A percentile compares a stretch with the other conserved stretches of the same genome.
These are phyloP conservation scores for Poecile atricapillus DNA, from an alignment of 2,113 vertebrate genomes.

Conservation along the genomic window DNA sequence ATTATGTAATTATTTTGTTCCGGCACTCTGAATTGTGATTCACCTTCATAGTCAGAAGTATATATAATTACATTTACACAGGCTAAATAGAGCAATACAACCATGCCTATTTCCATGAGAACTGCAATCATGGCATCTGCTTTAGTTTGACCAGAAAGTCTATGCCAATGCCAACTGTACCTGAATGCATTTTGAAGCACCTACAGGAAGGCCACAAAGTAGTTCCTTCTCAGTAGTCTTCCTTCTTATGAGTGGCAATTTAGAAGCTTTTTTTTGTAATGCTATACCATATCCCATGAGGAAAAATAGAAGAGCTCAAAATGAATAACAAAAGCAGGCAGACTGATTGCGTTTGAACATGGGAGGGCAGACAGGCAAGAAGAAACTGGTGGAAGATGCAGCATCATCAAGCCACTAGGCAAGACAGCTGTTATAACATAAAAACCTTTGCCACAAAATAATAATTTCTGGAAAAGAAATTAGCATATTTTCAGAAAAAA, in stretches of 20 bases:
- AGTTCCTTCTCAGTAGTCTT: conserved; percentile 30
- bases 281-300: conserved; percentile 18
- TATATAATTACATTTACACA: not conserved
- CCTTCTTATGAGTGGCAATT: conserved; percentile 37
- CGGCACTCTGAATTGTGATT: not conserved
- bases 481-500: not conserved
- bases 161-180: not conserved
- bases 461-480: not conserved
- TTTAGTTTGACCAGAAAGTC: conserved; percentile 8
- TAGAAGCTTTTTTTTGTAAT: conserved; percentile 4
- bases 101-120: not conserved
- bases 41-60: conserved; percentile 1
- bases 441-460: not conserved
- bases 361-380: not conserved
- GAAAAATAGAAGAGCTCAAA: conserved; percentile 40
- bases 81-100: not conserved
- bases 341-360: not conserved
- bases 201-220: conserved; percentile 26
- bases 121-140: not conserved
- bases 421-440: not conserved
- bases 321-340: conserved; percentile 23
- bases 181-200: not conserved
- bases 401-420: not conserved
- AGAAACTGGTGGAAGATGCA: not conserved
- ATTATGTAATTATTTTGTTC: conserved; percentile 39